phyloP scores from a whole-genome alignment of 2,113 vertebrate species.

The Athene noctua region DNA sequence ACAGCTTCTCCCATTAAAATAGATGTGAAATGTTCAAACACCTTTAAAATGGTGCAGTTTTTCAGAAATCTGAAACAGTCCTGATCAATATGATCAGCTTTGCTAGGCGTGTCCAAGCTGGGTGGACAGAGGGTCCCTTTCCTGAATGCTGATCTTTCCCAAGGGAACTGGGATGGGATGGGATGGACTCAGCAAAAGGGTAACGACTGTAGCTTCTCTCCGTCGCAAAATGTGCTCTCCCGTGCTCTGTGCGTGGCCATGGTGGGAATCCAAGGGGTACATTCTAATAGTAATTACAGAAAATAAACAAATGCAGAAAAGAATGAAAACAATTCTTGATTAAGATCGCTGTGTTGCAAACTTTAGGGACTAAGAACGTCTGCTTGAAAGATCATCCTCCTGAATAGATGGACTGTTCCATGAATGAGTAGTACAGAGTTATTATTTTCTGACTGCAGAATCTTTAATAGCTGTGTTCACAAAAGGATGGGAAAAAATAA shows the following conservation, averaged over 20 bases:
- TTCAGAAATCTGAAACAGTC: not conserved
- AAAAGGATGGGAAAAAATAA: slow-evolving; percentile 30
- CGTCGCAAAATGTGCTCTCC: not conserved
- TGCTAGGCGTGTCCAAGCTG: not conserved
- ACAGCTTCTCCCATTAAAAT: not conserved
- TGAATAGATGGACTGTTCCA: not conserved
- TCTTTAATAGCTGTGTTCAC: not conserved
- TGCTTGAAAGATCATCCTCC: not conserved
- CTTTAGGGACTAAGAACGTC: not conserved
- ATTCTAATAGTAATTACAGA: not conserved
- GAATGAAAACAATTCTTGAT: not conserved
- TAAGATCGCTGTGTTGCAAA: not conserved
- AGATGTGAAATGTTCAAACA: not conserved
- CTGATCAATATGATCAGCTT: not conserved
- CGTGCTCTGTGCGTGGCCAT: not conserved
- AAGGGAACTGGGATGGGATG: not conserved
- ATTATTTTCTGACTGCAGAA: not conserved
- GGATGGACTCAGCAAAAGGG: not conserved
- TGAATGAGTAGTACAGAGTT: not conserved
- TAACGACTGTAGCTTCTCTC: not conserved
- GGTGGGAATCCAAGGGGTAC: not conserved
- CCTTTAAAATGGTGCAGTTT: not conserved
- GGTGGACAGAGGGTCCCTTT: not conserved
- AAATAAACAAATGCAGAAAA: not conserved
- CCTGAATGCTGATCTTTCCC: not conserved